Percentiles rank a stretch among this genome's conserved stretches.
Evolutionary conservation across 2,113 vertebrate genomes (phyloP).

Genomic region (Petroica traversi): DNA sequence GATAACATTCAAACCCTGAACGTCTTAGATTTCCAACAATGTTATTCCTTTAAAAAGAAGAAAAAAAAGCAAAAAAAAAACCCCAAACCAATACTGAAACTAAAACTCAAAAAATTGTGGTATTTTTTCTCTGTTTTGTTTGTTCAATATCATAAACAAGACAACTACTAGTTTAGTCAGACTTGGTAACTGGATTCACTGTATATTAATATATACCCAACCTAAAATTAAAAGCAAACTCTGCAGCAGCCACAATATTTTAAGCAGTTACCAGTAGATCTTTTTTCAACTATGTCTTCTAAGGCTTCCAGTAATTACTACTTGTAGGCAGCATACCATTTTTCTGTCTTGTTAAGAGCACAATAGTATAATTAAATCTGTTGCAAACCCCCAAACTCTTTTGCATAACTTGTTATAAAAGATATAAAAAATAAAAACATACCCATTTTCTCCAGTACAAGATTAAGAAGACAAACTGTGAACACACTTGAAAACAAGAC

Average conservation of each 20-base stretch:
- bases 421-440: background rate
- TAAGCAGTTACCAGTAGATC: background rate
- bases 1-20: background rate
- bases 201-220: background rate
- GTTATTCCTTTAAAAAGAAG: background rate
- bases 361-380: conserved; percentile 30
- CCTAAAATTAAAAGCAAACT: conserved; percentile 41
- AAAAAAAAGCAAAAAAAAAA: background rate
- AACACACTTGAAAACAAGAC: background rate
- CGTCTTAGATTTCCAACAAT: background rate
- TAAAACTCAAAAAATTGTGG: accelerated
- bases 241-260: conserved; percentile 9
- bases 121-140: background rate
- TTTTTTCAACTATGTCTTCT: conserved; percentile 27
- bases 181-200: background rate
- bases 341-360: conserved; percentile 52
- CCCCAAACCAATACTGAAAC: background rate
- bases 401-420: background rate
- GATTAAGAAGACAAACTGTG: background rate
- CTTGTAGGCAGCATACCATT: conserved; percentile 27
- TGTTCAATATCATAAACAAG: background rate
- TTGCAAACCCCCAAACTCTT: background rate
- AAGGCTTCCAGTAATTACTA: conserved; percentile 54
- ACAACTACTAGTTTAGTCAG: background rate
- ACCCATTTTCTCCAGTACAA: background rate